A percentile compares a stretch with the other conserved stretches of the same genome.
Evolutionary conservation across 2,113 vertebrate species (phyloP).

Genomic region (Uria aalge): DNA sequence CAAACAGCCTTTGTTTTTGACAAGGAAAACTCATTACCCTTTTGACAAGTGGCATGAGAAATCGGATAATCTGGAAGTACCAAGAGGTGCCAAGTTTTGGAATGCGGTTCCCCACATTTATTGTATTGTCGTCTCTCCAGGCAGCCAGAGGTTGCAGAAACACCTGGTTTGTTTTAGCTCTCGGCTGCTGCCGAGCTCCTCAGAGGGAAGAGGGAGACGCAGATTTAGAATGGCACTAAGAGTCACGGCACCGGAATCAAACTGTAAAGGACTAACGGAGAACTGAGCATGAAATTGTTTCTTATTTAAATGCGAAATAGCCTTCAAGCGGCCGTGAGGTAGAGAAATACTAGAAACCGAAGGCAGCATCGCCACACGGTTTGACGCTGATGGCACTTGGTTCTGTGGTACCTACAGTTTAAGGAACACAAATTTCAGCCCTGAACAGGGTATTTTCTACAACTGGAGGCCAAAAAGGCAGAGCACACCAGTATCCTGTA

Average conservation of each 20-base stretch:
- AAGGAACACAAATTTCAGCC: not conserved
- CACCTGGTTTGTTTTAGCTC: not conserved
- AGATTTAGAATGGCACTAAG: constrained; percentile 44
- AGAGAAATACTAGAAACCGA: not conserved
- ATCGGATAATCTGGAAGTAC: constrained; percentile 46
- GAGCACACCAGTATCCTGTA: not conserved
- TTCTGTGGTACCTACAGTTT: accelerated
- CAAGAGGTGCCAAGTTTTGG: constrained; percentile 48
- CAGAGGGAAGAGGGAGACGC: constrained; percentile 57
- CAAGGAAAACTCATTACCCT: constrained; percentile 39
- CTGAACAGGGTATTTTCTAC: not conserved
- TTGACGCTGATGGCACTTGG: not conserved
- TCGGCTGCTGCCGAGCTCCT: constrained; percentile 63
- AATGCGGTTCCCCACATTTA: constrained; percentile 43
- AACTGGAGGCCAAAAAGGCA: not conserved
- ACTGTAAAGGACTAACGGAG: not conserved
- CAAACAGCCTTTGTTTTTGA: not conserved
- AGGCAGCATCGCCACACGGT: not conserved
- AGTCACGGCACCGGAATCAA: constrained; percentile 37
- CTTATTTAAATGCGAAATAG: not conserved
- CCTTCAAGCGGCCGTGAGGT: not conserved
- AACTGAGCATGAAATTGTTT: not conserved
- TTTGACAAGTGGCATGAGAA: constrained; percentile 59
- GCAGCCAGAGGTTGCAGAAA: constrained; percentile 58
- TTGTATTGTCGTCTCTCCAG: constrained; percentile 52